Percentiles rank a stretch among this genome's conserved stretches.
phyloP scores from a whole-genome alignment of 2,888 invertebrate species.

The Anorthoa munda region DNA sequence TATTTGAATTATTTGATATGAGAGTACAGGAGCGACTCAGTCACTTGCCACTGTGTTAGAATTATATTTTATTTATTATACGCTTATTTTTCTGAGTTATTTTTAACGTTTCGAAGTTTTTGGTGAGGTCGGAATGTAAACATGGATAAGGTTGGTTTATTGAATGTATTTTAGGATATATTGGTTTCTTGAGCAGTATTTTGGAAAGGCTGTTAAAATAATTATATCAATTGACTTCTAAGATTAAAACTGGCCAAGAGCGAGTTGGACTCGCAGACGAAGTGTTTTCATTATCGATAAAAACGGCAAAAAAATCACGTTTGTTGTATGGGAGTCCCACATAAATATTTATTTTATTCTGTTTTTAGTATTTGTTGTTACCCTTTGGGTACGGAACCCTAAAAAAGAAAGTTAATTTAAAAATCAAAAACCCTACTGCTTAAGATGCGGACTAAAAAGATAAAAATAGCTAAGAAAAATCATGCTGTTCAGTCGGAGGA shows the following conservation, averaged over 20 bases:
- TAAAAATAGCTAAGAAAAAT: too few species aligned
- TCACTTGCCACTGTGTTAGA: conserved; percentile 75
- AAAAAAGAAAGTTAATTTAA: background rate
- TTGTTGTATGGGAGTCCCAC: too few species aligned
- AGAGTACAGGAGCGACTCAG: conserved; percentile 70
- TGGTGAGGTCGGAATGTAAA: conserved; percentile 1
- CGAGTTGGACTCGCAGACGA: too few species aligned
- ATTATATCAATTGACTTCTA: background rate
- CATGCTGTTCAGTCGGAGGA: too few species aligned
- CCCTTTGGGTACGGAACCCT: too few species aligned
- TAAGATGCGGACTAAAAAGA: too few species aligned
- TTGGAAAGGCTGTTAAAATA: background rate
- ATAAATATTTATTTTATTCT: too few species aligned
- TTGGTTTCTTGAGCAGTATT: background rate
- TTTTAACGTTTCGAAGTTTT: conserved; percentile 18
- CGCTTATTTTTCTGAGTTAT: conserved; percentile 41
- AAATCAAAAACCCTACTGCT: too few species aligned
- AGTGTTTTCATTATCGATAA: too few species aligned
- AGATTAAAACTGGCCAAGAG: too few species aligned
- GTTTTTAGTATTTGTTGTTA: too few species aligned
- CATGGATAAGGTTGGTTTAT: conserved; percentile 4
- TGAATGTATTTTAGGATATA: conserved; percentile 10
- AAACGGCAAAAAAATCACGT: too few species aligned
- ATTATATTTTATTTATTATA: conserved; percentile 63
- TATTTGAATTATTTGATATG: conserved; percentile 89